phyloP scores from a whole-genome alignment of 2,113 vertebrate genomes.

The Carassius carassius region DNA sequence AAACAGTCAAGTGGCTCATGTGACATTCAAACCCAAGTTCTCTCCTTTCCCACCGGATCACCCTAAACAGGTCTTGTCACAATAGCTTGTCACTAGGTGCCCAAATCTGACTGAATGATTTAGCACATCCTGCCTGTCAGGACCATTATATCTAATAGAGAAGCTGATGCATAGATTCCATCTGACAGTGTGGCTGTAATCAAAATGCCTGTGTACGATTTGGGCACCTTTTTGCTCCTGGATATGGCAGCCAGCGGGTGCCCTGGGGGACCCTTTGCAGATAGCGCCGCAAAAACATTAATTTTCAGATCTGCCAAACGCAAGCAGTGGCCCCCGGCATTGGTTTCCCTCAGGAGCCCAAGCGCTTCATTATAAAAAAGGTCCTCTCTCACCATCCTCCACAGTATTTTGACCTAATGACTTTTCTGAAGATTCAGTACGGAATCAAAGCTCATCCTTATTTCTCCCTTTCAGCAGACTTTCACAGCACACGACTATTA shows the following conservation, averaged over 20 bases:
- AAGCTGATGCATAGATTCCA: slow-evolving; percentile 54
- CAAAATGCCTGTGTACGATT: slow-evolving; percentile 66
- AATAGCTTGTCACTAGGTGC: slow-evolving; percentile 52
- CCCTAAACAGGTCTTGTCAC: slow-evolving; percentile 56
- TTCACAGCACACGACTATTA: slow-evolving; percentile 46
- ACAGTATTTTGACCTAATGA: slow-evolving; percentile 75
- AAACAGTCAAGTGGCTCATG: slow-evolving; percentile 31
- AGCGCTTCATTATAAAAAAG: slow-evolving; percentile 75
- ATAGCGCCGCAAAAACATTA: slow-evolving; percentile 66
- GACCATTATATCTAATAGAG: slow-evolving; percentile 53
- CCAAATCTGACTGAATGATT: slow-evolving; percentile 58
- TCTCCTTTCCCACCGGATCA: slow-evolving; percentile 41
- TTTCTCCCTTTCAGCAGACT: slow-evolving; percentile 57
- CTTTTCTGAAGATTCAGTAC: slow-evolving; percentile 68
- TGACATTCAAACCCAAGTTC: slow-evolving; percentile 44
- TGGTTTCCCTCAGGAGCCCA: slow-evolving; percentile 68
- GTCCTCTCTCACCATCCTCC: slow-evolving; percentile 69
- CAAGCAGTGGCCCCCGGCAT: slow-evolving; percentile 65
- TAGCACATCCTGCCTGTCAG: slow-evolving; percentile 56
- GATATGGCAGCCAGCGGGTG: slow-evolving; percentile 50
- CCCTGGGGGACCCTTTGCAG: slow-evolving; percentile 65
- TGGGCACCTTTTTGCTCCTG: slow-evolving; percentile 53
- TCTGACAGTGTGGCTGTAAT: slow-evolving; percentile 59
- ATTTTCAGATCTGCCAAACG: slow-evolving; percentile 71
- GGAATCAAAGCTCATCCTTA: slow-evolving; percentile 67